Evolutionary conservation across 2,888 invertebrate genomes (phyloP).

Genomic region (Drosophila neoperkinsi): DNA sequence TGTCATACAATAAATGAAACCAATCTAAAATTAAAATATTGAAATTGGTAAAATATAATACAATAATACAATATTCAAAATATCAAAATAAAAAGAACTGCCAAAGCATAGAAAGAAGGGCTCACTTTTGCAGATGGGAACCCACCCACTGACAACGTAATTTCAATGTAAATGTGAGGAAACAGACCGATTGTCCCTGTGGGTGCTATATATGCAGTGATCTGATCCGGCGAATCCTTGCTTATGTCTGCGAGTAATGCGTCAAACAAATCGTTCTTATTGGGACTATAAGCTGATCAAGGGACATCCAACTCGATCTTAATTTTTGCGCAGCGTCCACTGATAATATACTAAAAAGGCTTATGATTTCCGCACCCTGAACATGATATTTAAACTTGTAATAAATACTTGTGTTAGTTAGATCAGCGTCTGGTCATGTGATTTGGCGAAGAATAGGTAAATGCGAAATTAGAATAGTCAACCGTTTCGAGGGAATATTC

Average conservation of each 20-base stretch:
- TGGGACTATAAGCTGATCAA: not conserved
- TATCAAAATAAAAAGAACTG: not conserved
- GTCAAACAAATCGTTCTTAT: not conserved
- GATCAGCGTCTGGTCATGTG: conserved; percentile 35
- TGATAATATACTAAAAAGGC: not conserved
- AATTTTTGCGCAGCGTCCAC: not conserved
- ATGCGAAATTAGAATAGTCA: conserved; percentile 50
- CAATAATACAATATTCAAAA: not conserved
- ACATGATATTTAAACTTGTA: conserved; percentile 32
- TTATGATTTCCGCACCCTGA: not conserved
- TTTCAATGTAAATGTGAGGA: not conserved
- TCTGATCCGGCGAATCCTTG: not conserved
- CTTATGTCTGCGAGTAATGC: not conserved
- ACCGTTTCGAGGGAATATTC: conserved; percentile 11
- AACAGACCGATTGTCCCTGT: not conserved
- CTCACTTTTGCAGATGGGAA: not conserved
- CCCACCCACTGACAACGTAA: not conserved
- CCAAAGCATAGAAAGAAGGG: not conserved
- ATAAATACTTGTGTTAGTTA: conserved; percentile 71
- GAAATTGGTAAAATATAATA: not conserved
- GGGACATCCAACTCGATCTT: not conserved
- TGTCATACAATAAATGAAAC: not conserved
- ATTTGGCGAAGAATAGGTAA: conserved; percentile 29
- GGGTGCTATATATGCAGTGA: not conserved
- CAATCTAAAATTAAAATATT: not conserved